phyloP scores from a whole-genome alignment of 2,113 vertebrate genomes.

The Pteropus alecto region DNA sequence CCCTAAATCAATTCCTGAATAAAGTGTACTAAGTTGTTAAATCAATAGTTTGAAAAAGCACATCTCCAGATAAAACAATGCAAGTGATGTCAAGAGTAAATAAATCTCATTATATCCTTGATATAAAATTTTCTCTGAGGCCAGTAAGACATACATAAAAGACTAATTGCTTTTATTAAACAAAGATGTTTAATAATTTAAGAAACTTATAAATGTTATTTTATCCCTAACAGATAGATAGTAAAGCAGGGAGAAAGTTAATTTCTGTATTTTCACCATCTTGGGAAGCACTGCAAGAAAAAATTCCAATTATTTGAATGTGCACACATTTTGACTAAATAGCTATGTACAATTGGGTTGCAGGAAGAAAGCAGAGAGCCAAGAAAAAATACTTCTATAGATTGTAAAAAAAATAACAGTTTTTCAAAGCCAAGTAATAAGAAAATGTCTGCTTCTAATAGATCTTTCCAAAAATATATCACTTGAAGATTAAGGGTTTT shows the following conservation, averaged over 20 bases:
- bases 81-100: neutral
- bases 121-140: neutral
- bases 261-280: neutral
- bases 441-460: neutral
- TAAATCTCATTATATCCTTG: neutral
- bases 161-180: slow-evolving; percentile 27
- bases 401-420: neutral
- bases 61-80: slow-evolving; percentile 1
- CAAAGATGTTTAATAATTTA: slow-evolving; percentile 16
- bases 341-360: neutral
- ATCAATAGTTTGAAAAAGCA: slow-evolving; percentile 29
- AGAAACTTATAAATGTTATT: neutral
- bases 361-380: neutral
- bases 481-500: neutral
- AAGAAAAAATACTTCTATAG: neutral
- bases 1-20: neutral
- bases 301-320: neutral
- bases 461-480: neutral
- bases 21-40: slow-evolving; percentile 11
- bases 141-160: neutral
- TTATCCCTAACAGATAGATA: neutral
- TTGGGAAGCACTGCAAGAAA: neutral
- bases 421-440: slow-evolving; percentile 16
- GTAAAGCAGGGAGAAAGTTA: neutral
- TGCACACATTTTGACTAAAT: neutral